Percentiles rank a stretch among this genome's conserved stretches.
Evolutionary conservation across 2,113 vertebrate genomes (phyloP).

Genomic region (Actenoides hombroni): DNA sequence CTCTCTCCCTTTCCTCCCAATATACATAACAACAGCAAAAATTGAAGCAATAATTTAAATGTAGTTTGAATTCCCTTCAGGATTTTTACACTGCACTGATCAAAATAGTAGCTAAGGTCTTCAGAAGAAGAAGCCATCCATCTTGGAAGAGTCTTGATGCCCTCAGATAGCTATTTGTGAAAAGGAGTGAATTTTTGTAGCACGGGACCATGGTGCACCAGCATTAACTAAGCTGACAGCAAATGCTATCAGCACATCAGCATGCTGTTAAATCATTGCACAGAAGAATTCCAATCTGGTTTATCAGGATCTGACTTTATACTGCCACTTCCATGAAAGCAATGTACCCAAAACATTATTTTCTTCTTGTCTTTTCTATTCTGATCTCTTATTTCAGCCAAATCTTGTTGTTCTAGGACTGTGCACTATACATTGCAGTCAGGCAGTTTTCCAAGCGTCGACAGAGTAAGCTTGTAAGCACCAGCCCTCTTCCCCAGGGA

Average conservation of each 20-base stretch:
- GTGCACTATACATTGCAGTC: fast-evolving
- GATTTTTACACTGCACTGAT: slow-evolving; percentile 22
- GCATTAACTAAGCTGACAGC: background rate
- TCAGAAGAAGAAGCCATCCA: slow-evolving; percentile 5
- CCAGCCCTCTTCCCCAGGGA: slow-evolving; percentile 13
- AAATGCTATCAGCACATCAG: slow-evolving; percentile 34
- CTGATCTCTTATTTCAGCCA: background rate
- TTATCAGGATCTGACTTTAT: slow-evolving; percentile 13
- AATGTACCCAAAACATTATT: background rate
- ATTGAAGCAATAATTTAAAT: slow-evolving; percentile 23
- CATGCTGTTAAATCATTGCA: slow-evolving; percentile 22
- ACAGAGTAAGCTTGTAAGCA: background rate
- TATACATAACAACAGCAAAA: background rate
- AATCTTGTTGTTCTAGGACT: background rate
- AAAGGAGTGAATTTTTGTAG: background rate
- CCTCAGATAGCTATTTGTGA: slow-evolving; percentile 28
- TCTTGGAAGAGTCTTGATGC: slow-evolving; percentile 15
- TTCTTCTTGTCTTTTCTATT: background rate
- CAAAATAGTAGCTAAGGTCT: slow-evolving; percentile 39
- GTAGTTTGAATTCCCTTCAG: slow-evolving; percentile 46
- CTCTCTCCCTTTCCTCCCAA: background rate
- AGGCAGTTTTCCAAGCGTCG: background rate
- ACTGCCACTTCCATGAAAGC: background rate
- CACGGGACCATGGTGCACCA: background rate
- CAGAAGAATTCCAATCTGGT: slow-evolving; percentile 36